Base-by-base conservation (phyloP, 2,888 invertebrate genomes). In the Platycheirus albimanus region DNA sequence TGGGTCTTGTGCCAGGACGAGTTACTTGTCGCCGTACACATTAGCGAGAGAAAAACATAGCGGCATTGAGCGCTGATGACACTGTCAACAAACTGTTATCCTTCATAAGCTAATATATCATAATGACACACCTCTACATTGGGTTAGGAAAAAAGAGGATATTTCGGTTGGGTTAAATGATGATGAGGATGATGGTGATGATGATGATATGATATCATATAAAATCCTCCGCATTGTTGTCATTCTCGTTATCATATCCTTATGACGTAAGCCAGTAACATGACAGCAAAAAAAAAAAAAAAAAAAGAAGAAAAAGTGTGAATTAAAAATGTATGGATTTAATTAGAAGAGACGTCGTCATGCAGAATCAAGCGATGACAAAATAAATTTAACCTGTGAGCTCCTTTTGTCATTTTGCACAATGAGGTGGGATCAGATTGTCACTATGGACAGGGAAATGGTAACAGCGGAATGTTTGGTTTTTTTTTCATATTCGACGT, bases 301-400 rank as follows among this genome's bases (percentile, higher is more conserved):
- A 33, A 24, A 52, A 71, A 52, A 71, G 71, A 70, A 66, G n/a
- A n/a, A n/a, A n/a, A n/a, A n/a, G n/a, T n/a, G n/a, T n/a, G n/a
- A 56, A 78, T 71, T 72, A 72, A 72, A 19, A 79, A 61, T 79
- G 43, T 72, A 79, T 79, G 72, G 67, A 79, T 72, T 79, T 72
- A 72, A 79, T 79, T 79, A 79, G 66, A 61, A 67, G 58, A 67
- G 78, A 30, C 72, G 54, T 66, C 51, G 43, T 38, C 19, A 15
- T 7, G 1, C 56, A 36, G 38, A 17, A 15, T 13, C 5, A 38
- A 38, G 36, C 13, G 10, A 38, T 38, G 38, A 56, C 33, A 20
- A 56, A 24, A 24, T 24, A 24, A 24, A 24, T 4, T 6, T 15
- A 15, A 6, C 43, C n/a, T n/a, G n/a, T n/a, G n/a, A n/a, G n/a